These are phyloP conservation scores for Epicauta chinensis DNA, from an alignment of 1,140 invertebrate genomes.

Conservation along the genomic window DNA sequence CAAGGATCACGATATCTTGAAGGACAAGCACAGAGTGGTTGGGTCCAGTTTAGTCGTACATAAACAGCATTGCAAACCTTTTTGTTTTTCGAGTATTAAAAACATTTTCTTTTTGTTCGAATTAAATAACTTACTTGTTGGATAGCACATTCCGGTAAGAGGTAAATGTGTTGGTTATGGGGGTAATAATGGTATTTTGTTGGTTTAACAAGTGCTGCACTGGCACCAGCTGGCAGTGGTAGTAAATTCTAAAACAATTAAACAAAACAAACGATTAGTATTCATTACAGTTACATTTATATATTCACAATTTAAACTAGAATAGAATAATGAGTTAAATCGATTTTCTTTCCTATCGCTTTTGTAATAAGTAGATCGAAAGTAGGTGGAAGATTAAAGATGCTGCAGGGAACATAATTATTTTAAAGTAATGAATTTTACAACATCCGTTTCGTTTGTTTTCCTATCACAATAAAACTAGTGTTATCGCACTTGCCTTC, in stretches of 20 bases:
- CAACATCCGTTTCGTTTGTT: slow-evolving; percentile 3
- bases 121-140: slow-evolving; percentile 61
- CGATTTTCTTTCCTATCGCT: background rate
- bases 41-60: slow-evolving; percentile 84
- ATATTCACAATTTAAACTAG: background rate
- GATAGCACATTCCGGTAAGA: slow-evolving; percentile 86
- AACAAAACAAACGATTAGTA: background rate
- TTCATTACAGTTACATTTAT: background rate
- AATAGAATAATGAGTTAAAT: background rate
- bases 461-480: slow-evolving; percentile 5
- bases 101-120: background rate
- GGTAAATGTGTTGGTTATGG: slow-evolving; percentile 88
- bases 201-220: slow-evolving; percentile 66
- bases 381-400: too few relatives aligned
- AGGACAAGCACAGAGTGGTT: slow-evolving; percentile 86
- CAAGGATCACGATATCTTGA: slow-evolving; percentile 80
- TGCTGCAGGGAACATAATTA: slow-evolving; percentile 1
- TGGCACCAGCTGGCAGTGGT: slow-evolving; percentile 62
- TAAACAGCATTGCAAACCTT: slow-evolving; percentile 90
- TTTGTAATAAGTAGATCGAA: too few relatives aligned
- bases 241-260: slow-evolving; percentile 59
- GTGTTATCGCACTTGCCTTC: slow-evolving; percentile 9
- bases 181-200: slow-evolving; percentile 91
- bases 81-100: background rate
- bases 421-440: slow-evolving; percentile 6